Base-by-base conservation (phyloP, 2,113 vertebrate genomes). In the Lutjanus erythropterus region DNA sequence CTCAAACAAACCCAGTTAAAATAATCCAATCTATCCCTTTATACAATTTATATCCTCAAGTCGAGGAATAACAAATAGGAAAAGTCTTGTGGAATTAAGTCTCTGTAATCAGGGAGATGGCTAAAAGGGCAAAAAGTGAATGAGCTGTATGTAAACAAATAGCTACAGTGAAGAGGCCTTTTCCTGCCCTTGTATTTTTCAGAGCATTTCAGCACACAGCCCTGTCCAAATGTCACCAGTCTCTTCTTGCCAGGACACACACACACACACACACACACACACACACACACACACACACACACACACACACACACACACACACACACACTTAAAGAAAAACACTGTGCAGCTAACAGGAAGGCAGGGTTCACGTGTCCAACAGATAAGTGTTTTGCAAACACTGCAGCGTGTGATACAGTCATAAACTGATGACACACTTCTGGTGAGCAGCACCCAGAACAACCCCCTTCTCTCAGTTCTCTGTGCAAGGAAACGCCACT, bases 351-450 rank as follows among this genome's bases (percentile, higher is more conserved):
- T 9, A 69, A 86, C 83, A 86, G 88, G 88, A 93, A 91, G 75
- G 64, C 10, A 9, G 8, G 71, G 53, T 59, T 81, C 41, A 56
- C 64, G 10, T 50, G 77, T 65, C 69, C 37, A 44, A 69, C 59
- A 85, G 86, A 89, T 89, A 89, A 78, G 66, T 62, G 61, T 62
- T 80, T 71, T 68, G 71, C 65, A 66, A 83, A 84, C 69, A 47
- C 67, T 85, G 85, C 50, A 50, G 12, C 15, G 47, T 58, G 37
- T 10, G 64, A 81, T 87, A 85, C 3, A 46, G 75, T 50, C 27
- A 31, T 5, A 62, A 82, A 68, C 18, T 16, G 33, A 67, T 79
- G 75, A 78, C 75, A 80, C 60, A 67, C 31, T 83, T 76, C 61
- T 81, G 78, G 50, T 77, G 21, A 59, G 29, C 47, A 59, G 18